phyloP scores from a whole-genome alignment of 2,113 vertebrate genomes.

The Pagrus major region DNA sequence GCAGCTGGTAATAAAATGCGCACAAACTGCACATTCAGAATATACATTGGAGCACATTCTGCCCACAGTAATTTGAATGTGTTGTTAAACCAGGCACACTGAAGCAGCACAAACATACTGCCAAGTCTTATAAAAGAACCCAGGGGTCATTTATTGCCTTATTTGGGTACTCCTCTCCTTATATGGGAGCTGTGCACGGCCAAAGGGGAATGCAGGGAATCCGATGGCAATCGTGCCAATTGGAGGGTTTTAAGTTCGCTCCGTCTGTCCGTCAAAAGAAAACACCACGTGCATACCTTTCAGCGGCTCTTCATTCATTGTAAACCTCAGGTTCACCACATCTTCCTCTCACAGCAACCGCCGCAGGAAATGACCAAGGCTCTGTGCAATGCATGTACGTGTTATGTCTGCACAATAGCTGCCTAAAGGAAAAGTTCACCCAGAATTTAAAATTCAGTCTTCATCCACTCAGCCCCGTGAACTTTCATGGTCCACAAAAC shows the following conservation, averaged over 20 bases:
- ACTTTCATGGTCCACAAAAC: too few species aligned
- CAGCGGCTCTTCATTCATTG: constrained; percentile 44
- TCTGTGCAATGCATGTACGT: constrained; percentile 19
- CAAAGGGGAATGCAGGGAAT: constrained; percentile 76
- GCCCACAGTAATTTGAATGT: constrained; percentile 44
- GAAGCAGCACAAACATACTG: constrained; percentile 63
- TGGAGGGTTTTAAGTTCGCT: constrained; percentile 51
- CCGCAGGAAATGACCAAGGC: constrained; percentile 52
- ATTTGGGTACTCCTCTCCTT: constrained; percentile 69
- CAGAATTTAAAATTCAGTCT: too few species aligned
- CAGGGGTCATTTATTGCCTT: constrained; percentile 68
- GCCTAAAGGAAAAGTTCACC: too few species aligned
- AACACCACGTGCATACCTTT: constrained; percentile 41
- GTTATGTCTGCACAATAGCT: constrained; percentile 32
- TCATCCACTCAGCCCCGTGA: too few species aligned
- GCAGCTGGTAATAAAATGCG: constrained; percentile 13
- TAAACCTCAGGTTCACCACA: constrained; percentile 40
- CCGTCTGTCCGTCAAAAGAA: constrained; percentile 47
- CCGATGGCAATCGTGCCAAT: constrained; percentile 62
- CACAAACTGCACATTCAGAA: constrained; percentile 37
- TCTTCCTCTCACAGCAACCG: constrained; percentile 16
- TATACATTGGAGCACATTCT: constrained; percentile 35
- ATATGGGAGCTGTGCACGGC: constrained; percentile 67
- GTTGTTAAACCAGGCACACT: constrained; percentile 35
- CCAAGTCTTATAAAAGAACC: constrained; percentile 61